These are phyloP conservation scores for Aphidius colemani DNA, from an alignment of 2,888 invertebrate species.

Conservation along the genomic window DNA sequence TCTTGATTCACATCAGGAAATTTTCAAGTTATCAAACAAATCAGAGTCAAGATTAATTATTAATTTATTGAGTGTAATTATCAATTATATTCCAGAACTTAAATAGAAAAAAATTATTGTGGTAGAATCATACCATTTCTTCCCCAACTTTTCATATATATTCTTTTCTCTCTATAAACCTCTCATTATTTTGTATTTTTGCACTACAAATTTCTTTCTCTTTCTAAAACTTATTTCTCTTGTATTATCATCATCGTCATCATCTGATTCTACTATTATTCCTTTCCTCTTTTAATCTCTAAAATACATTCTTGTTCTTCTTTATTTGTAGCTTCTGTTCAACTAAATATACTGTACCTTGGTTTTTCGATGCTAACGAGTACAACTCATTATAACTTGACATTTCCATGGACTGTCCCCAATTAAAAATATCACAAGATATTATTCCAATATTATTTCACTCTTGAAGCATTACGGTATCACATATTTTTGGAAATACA, in stretches of 20 bases:
- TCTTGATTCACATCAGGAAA: slow-evolving; percentile 56
- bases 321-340: not conserved
- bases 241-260: slow-evolving; percentile 23
- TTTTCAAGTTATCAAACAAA: too few species aligned
- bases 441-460: slow-evolving; percentile 38
- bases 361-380: slow-evolving; percentile 37
- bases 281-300: slow-evolving; percentile 20
- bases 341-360: not conserved
- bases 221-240: slow-evolving; percentile 24
- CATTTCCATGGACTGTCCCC: slow-evolving; percentile 39
- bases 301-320: slow-evolving; percentile 7
- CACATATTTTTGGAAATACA: too few species aligned
- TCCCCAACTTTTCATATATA: not conserved
- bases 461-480: slow-evolving; percentile 5
- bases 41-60: slow-evolving; percentile 68
- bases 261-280: slow-evolving; percentile 20
- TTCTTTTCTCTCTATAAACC: slow-evolving; percentile 21
- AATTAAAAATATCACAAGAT: slow-evolving; percentile 41
- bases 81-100: slow-evolving; percentile 47
- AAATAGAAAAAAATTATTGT: slow-evolving; percentile 15
- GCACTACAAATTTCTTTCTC: slow-evolving; percentile 26
- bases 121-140: slow-evolving; percentile 24
- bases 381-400: slow-evolving; percentile 44
- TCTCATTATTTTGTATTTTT: slow-evolving; percentile 39
- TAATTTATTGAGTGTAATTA: slow-evolving; percentile 61